These are phyloP conservation scores for Sarcophaga caerulescens DNA, from an alignment of 2,888 invertebrate species.

Conservation along the genomic window DNA sequence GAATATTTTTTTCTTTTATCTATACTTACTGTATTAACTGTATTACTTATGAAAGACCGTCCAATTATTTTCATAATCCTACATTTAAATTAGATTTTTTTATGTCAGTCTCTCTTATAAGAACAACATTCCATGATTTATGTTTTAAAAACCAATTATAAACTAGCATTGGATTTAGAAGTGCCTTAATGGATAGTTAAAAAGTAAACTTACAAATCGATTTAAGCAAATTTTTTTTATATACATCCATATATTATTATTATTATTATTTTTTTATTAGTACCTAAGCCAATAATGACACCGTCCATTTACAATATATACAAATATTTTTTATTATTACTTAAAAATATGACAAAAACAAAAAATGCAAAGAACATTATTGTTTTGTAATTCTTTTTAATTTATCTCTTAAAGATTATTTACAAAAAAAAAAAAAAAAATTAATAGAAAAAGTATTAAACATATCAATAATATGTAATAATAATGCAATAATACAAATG, in stretches of 20 bases:
- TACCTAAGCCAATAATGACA: slow-evolving; percentile 48
- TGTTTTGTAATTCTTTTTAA: too few species aligned
- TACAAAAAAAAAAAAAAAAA: too few species aligned
- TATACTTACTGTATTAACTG: background rate
- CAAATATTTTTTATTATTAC: slow-evolving; percentile 10
- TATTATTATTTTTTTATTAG: slow-evolving; percentile 14
- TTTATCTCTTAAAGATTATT: too few species aligned
- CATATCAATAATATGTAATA: too few species aligned
- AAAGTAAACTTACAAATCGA: slow-evolving; percentile 36
- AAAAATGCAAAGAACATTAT: background rate
- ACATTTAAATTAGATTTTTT: background rate
- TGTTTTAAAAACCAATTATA: slow-evolving; percentile 7
- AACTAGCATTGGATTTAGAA: slow-evolving; percentile 16
- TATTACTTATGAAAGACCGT: slow-evolving; percentile 45
- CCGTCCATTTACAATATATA: slow-evolving; percentile 62
- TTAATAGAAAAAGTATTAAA: too few species aligned
- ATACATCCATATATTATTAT: background rate
- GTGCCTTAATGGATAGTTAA: slow-evolving; percentile 52
- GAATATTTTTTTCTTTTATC: slow-evolving; percentile 3
- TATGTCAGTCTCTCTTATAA: background rate
- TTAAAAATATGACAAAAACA: slow-evolving; percentile 30
- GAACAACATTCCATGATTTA: slow-evolving; percentile 45
- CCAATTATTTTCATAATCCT: slow-evolving; percentile 32
- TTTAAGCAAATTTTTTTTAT: slow-evolving; percentile 45
- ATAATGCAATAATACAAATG: too few species aligned